phyloP scores from a whole-genome alignment of 2,888 invertebrate genomes.

The Hermodice carunculata region DNA sequence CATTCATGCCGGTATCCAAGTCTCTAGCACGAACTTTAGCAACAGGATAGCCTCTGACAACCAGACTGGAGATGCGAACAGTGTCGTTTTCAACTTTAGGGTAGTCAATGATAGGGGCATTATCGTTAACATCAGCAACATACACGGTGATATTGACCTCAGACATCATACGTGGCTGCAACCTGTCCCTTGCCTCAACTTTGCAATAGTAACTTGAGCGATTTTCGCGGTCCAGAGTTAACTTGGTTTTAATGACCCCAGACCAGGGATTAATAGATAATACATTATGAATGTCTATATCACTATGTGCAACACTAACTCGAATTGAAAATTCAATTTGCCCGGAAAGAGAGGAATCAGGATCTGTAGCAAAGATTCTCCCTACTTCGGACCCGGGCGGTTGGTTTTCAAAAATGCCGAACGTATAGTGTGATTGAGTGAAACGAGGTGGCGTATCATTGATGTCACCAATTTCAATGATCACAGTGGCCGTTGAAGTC shows the following conservation, averaged over 20 bases:
- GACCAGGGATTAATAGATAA: slow-evolving; percentile 26
- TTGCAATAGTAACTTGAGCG: slow-evolving; percentile 21
- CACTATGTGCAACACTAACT: not conserved
- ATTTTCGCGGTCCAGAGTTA: slow-evolving; percentile 30
- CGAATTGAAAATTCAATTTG: slow-evolving; percentile 11
- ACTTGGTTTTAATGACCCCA: slow-evolving; percentile 26
- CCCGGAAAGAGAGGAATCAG: slow-evolving; percentile 75
- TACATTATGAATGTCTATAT: not conserved
- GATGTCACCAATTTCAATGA: slow-evolving; percentile 81
- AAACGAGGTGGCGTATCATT: slow-evolving; percentile 97
- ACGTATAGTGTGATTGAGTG: slow-evolving; percentile 88
- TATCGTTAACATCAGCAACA: slow-evolving; percentile 20
- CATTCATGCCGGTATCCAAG: slow-evolving; percentile 11
- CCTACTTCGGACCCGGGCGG: slow-evolving; percentile 86
- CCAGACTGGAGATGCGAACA: slow-evolving; percentile 9
- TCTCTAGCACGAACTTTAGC: slow-evolving; percentile 16
- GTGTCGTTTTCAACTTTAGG: slow-evolving; percentile 15
- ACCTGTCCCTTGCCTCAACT: slow-evolving; percentile 24
- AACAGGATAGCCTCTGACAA: slow-evolving; percentile 14
- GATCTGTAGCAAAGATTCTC: slow-evolving; percentile 88
- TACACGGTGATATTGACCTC: slow-evolving; percentile 13
- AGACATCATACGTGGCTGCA: slow-evolving; percentile 4
- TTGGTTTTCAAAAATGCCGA: slow-evolving; percentile 74
- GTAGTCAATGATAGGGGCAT: slow-evolving; percentile 23
- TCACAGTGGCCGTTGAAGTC: slow-evolving; percentile 75